These are phyloP conservation scores for Cerastis rubricosa DNA, from an alignment of 2,888 invertebrate species.

Conservation along the genomic window DNA sequence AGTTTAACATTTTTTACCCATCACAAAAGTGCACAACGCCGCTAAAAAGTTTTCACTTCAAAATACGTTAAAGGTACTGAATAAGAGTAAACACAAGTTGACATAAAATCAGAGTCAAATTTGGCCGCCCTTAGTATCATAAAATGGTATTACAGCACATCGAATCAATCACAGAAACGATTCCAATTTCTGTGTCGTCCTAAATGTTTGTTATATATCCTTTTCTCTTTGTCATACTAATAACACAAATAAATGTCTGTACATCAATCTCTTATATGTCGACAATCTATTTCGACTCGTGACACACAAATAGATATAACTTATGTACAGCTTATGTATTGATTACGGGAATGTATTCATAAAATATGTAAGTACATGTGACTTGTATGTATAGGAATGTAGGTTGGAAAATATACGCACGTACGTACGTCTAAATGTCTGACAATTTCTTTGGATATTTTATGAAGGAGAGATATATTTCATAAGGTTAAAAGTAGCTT, in stretches of 20 bases:
- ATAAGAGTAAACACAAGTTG: neutral
- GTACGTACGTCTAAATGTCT: neutral
- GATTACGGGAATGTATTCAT: slow-evolving; percentile 22
- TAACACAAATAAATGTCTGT: neutral
- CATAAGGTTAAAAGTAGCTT: neutral
- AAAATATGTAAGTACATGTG: slow-evolving; percentile 30
- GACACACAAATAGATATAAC: slow-evolving; percentile 12
- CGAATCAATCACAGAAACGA: slow-evolving; percentile 5
- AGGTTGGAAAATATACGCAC: neutral
- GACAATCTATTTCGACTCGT: neutral
- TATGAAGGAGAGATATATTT: slow-evolving; percentile 1
- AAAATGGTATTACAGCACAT: neutral
- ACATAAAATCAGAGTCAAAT: no score
- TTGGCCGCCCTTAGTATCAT: neutral
- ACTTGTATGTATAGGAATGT: neutral
- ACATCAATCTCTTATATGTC: slow-evolving; percentile 12
- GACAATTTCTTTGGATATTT: neutral
- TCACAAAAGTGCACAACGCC: no score
- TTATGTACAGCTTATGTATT: slow-evolving; percentile 32
- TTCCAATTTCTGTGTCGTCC: neutral
- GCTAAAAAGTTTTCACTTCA: no score
- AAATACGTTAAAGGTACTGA: neutral
- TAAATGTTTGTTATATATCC: neutral
- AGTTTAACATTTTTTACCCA: no score
- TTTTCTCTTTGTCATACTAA: neutral